Evolutionary conservation across 2,113 vertebrate genomes (phyloP).

Genomic region (Oncorhynchus nerka): DNA sequence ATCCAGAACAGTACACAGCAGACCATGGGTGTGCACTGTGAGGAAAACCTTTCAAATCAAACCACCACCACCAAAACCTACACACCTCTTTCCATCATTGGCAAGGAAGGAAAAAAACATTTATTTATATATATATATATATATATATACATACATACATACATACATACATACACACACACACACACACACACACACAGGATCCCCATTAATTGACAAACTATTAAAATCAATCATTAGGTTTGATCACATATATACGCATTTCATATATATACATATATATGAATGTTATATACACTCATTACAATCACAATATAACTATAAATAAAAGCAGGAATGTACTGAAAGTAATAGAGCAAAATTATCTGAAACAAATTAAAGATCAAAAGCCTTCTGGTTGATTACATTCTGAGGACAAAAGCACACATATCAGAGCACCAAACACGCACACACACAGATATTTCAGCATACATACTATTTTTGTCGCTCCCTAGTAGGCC

Average conservation of each 20-base stretch:
- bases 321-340: slow-evolving; percentile 80
- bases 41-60: slow-evolving; percentile 36
- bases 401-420: slow-evolving; percentile 58
- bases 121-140: slow-evolving; percentile 44
- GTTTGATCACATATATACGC: no score
- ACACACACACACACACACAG: slow-evolving; percentile 26
- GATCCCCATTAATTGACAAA: slow-evolving; percentile 42
- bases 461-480: background rate
- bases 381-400: slow-evolving; percentile 49
- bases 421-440: slow-evolving; percentile 33
- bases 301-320: slow-evolving; percentile 67
- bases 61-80: slow-evolving; percentile 47
- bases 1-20: slow-evolving; percentile 37
- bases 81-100: slow-evolving; percentile 45
- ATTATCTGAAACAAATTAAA: slow-evolving; percentile 59
- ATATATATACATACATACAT: slow-evolving; percentile 50
- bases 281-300: slow-evolving; percentile 69
- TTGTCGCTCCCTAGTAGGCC: slow-evolving; percentile 14
- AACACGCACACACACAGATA: slow-evolving; percentile 13
- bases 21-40: slow-evolving; percentile 29
- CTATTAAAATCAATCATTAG: slow-evolving; percentile 20
- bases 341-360: slow-evolving; percentile 61
- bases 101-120: slow-evolving; percentile 23
- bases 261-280: slow-evolving; percentile 53
- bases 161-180: slow-evolving; percentile 64